Percentiles rank a stretch among this genome's conserved stretches.
Evolutionary conservation across 37 sponge, comb jelly and placozoan genomes (phyloP).

Genomic region (Corticium candelabrum): DNA sequence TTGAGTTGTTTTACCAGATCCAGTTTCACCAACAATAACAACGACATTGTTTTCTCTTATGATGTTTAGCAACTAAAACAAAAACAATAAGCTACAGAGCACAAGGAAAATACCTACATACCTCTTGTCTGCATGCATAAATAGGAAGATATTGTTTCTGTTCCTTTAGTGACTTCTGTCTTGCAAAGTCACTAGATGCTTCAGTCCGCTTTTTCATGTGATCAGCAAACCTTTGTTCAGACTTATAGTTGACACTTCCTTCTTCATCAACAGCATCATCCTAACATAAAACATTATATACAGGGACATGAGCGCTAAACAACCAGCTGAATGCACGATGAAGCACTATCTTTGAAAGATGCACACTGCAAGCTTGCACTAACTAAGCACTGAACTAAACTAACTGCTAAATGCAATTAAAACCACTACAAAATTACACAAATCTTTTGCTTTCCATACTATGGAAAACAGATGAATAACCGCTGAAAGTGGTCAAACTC

Average conservation of each 20-base stretch:
- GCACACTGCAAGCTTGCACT: no score
- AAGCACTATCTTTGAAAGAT: no score
- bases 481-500: no score
- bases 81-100: background rate
- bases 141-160: slow-evolving; percentile 95
- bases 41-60: slow-evolving; percentile 91
- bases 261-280: slow-evolving; percentile 51
- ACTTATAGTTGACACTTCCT: slow-evolving; percentile 66
- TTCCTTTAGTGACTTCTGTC: slow-evolving; percentile 73
- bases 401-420: no score
- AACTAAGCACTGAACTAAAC: no score
- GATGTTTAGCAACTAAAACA: slow-evolving; percentile 55
- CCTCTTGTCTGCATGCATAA: slow-evolving; percentile 77
- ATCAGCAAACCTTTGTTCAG: slow-evolving; percentile 81
- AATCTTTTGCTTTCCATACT: no score
- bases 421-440: no score
- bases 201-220: slow-evolving; percentile 71
- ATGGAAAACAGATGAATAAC: no score
- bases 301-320: background rate
- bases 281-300: slow-evolving; percentile 20
- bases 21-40: slow-evolving; percentile 97
- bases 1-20: slow-evolving; percentile 98
- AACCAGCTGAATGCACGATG: no score
- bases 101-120: slow-evolving; percentile 1
- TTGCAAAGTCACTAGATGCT: slow-evolving; percentile 87